These are phyloP conservation scores for Boloria euphrosyne DNA, from an alignment of 2,888 invertebrate genomes.

Conservation along the genomic window DNA sequence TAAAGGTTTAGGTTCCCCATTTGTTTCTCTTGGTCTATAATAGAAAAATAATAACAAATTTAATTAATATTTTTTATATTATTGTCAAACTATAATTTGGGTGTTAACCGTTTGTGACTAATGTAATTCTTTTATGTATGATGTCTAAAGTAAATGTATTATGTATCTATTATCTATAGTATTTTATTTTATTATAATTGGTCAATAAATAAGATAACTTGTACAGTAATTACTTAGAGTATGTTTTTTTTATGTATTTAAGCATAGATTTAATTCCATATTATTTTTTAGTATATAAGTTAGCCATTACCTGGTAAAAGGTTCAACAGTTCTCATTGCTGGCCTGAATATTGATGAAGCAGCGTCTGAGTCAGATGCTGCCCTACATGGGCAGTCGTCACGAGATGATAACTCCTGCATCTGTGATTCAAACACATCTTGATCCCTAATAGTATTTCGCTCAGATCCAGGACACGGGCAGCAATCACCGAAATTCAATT, in stretches of 20 bases:
- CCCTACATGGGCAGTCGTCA: constrained; percentile 37
- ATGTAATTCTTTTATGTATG: too few relatives aligned
- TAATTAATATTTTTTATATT: neutral
- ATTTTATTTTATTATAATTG: too few relatives aligned
- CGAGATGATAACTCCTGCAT: neutral
- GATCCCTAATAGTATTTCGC: constrained; percentile 12
- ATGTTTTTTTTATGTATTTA: too few relatives aligned
- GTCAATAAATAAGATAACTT: too few relatives aligned
- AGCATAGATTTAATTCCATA: too few relatives aligned
- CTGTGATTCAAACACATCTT: neutral
- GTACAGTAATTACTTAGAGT: too few relatives aligned
- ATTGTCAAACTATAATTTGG: too few relatives aligned
- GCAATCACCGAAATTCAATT: constrained; percentile 54
- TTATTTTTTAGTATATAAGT: neutral
- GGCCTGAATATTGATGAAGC: constrained; percentile 61
- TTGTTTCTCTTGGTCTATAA: constrained; percentile 48
- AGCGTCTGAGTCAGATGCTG: constrained; percentile 54
- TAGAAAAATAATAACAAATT: neutral
- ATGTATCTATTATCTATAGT: too few relatives aligned
- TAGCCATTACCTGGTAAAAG: constrained; percentile 47
- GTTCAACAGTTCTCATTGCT: constrained; percentile 49
- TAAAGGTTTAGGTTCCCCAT: constrained; percentile 62
- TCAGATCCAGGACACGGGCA: constrained; percentile 59
- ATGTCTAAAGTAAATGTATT: too few relatives aligned
- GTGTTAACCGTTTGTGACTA: too few relatives aligned